A percentile compares a stretch with the other conserved stretches of the same genome.
Evolutionary conservation across 2,888 invertebrate species (phyloP).

Genomic region (Balanococcus diminutus): DNA sequence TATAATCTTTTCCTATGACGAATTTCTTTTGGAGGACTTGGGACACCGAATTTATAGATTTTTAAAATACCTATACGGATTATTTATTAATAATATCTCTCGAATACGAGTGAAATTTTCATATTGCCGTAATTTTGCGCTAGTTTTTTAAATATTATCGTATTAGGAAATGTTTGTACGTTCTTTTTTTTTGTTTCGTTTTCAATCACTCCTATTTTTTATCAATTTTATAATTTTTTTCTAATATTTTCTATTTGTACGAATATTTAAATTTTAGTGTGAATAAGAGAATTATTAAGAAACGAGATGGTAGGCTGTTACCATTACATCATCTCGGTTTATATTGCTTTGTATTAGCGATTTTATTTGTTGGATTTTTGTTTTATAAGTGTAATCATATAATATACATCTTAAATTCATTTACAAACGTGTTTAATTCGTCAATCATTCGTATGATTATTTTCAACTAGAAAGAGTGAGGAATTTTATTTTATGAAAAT

Average conservation of each 20-base stretch:
- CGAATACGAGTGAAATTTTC: background rate
- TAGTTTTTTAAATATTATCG: background rate
- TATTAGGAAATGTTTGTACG: constrained; percentile 18
- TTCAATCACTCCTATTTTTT: constrained; percentile 40
- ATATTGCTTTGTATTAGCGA: constrained; percentile 40
- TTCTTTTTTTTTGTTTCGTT: background rate
- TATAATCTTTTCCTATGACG: background rate
- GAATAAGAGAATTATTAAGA: constrained; percentile 25
- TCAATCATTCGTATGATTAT: no score
- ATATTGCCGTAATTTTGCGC: constrained; percentile 12
- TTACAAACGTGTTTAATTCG: background rate
- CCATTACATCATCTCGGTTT: constrained; percentile 31
- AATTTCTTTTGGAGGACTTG: background rate
- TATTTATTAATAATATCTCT: background rate
- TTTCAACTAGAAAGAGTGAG: no score
- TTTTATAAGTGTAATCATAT: constrained; percentile 38
- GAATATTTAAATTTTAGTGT: constrained; percentile 18
- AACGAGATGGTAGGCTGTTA: constrained; percentile 38
- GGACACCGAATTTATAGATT: background rate
- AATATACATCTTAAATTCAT: constrained; percentile 36
- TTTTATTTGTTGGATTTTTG: constrained; percentile 42
- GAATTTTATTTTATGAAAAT: no score
- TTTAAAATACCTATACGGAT: background rate
- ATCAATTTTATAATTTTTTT: constrained; percentile 41
- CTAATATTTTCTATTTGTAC: constrained; percentile 39